Conservation (phyloP, 2,888 invertebrate genomes). For the Perdita meconis region DNA sequence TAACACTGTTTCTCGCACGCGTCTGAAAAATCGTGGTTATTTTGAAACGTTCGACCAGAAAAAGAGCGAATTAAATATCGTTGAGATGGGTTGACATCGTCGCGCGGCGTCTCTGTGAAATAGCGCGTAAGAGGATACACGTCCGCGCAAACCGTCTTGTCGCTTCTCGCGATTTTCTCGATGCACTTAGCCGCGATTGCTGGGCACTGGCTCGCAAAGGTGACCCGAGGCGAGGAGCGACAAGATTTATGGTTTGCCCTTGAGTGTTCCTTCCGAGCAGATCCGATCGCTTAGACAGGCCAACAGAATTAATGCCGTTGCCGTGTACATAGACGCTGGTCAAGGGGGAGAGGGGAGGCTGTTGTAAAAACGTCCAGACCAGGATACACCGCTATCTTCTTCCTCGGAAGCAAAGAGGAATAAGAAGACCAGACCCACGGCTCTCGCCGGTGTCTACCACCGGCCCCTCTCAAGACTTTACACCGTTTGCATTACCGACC, state of each 20-base stretch:
- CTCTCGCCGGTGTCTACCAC: slow-evolving; percentile 19
- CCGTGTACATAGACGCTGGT: slow-evolving; percentile 33
- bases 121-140: slow-evolving; percentile 17
- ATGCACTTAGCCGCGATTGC: slow-evolving; percentile 48
- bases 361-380: slow-evolving; percentile 37
- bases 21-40: no score
- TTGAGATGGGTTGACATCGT: background rate
- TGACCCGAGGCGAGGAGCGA: slow-evolving; percentile 45
- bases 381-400: slow-evolving; percentile 35
- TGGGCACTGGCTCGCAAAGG: slow-evolving; percentile 49
- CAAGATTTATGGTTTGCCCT: slow-evolving; percentile 65
- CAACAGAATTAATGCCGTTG: slow-evolving; percentile 58
- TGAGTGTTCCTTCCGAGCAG: slow-evolving; percentile 54
- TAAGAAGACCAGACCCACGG: slow-evolving; percentile 7
- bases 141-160: slow-evolving; percentile 1
- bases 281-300: slow-evolving; percentile 58
- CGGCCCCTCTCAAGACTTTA: slow-evolving; percentile 14
- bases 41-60: no score
- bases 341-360: no score
- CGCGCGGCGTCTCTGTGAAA: background rate
- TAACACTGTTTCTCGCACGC: no score
- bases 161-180: slow-evolving; percentile 42
- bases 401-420: slow-evolving; percentile 32
- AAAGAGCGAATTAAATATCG: background rate
- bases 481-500: background rate